These are phyloP conservation scores for Lochmaea capreae DNA, from an alignment of 2,888 invertebrate species.

Conservation along the genomic window DNA sequence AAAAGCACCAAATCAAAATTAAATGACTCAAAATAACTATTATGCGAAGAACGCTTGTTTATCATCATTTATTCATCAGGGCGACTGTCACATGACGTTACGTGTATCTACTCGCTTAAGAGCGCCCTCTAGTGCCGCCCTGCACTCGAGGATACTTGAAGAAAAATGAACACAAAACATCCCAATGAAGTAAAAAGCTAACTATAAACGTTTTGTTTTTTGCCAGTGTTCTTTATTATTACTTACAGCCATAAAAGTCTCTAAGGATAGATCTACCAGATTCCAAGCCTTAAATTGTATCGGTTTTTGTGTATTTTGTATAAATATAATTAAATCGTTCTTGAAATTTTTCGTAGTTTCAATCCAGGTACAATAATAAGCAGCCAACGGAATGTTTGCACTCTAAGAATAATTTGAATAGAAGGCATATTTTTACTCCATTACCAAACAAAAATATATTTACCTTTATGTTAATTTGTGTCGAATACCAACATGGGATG, in stretches of 20 bases:
- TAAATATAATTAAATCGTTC: constrained; percentile 25
- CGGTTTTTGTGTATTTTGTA: constrained; percentile 12
- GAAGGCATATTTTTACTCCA: neutral
- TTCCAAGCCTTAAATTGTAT: constrained; percentile 22
- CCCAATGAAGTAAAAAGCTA: no score
- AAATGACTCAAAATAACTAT: no score
- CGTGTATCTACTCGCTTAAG: no score
- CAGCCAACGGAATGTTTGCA: constrained; percentile 18
- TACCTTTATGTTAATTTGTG: constrained; percentile 13
- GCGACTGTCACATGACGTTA: no score
- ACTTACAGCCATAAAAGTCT: constrained; percentile 28
- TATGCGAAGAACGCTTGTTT: no score
- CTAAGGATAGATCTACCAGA: constrained; percentile 21
- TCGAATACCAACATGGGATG: constrained; percentile 16
- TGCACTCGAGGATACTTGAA: no score
- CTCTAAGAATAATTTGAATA: constrained; percentile 18
- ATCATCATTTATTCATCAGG: no score
- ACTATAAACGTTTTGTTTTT: no score
- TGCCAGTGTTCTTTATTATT: neutral
- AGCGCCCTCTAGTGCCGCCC: no score
- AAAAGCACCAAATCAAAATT: no score
- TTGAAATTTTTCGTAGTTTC: constrained; percentile 20
- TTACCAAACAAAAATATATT: neutral
- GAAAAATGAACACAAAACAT: no score
- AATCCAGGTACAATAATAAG: constrained; percentile 21